These are phyloP conservation scores for Taurulus bubalis DNA, from an alignment of 2,113 vertebrate species.

Conservation along the genomic window DNA sequence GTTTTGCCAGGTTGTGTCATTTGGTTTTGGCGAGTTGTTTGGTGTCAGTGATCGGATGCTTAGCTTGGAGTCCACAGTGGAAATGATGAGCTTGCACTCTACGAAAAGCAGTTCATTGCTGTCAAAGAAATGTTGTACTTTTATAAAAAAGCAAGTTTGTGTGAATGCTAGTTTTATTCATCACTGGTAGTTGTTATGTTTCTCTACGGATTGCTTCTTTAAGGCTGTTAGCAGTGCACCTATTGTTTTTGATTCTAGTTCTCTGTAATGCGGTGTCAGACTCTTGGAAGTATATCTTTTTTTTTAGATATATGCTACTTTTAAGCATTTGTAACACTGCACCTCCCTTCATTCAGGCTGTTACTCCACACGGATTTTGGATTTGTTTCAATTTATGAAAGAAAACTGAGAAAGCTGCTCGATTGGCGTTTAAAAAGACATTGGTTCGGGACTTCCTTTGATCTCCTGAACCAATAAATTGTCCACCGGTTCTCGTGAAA, in stretches of 20 bases:
- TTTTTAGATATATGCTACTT: not conserved
- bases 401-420: slow-evolving; percentile 20
- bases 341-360: slow-evolving; percentile 9
- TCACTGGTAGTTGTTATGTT: not conserved
- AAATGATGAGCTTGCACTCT: slow-evolving; percentile 48
- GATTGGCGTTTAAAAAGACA: slow-evolving; percentile 51
- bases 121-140: not conserved
- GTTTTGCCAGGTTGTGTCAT: slow-evolving; percentile 58
- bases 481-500: slow-evolving; percentile 30
- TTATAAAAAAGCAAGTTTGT: not conserved
- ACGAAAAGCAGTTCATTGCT: not conserved
- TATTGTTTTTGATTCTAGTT: not conserved
- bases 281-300: not conserved
- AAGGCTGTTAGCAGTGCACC: not conserved
- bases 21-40: slow-evolving; percentile 45
- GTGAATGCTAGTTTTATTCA: not conserved
- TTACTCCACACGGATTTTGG: slow-evolving; percentile 24
- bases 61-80: slow-evolving; percentile 36
- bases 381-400: slow-evolving; percentile 36
- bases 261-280: not conserved
- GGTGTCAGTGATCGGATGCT: slow-evolving; percentile 45
- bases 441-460: slow-evolving; percentile 51
- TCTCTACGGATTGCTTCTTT: not conserved
- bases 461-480: slow-evolving; percentile 54
- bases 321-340: not conserved